A percentile compares a stretch with the other conserved stretches of the same genome.
Evolutionary conservation across 2,888 invertebrate species (phyloP).

Genomic region (Argynnis bischoffii): DNA sequence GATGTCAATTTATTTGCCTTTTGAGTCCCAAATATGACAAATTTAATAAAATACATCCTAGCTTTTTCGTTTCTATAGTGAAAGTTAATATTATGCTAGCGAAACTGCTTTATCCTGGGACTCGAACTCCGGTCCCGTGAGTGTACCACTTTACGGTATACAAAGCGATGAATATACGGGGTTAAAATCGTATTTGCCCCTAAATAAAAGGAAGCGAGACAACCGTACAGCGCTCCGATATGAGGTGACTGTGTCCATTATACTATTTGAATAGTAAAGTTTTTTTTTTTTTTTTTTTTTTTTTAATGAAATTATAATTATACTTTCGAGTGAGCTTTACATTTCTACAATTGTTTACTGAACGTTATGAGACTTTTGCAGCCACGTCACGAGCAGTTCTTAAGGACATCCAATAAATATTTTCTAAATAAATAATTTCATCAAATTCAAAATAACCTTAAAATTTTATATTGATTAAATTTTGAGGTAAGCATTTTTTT

Average conservation of each 20-base stretch:
- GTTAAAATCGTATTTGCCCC: slow-evolving; percentile 66
- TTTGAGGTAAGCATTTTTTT: too few species aligned
- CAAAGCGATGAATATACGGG: slow-evolving; percentile 47
- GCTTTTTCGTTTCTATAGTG: slow-evolving; percentile 17
- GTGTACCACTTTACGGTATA: slow-evolving; percentile 39
- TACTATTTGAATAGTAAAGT: background rate
- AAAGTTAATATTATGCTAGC: slow-evolving; percentile 22
- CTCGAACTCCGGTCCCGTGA: slow-evolving; percentile 37
- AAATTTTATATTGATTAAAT: too few species aligned
- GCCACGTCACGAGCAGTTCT: too few species aligned
- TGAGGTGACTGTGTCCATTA: slow-evolving; percentile 48
- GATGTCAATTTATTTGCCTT: background rate
- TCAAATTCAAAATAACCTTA: too few species aligned
- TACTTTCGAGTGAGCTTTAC: background rate
- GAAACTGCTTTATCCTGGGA: slow-evolving; percentile 30
- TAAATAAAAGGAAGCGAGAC: slow-evolving; percentile 67
- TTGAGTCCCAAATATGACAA: background rate
- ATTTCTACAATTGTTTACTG: too few species aligned
- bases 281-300: background rate
- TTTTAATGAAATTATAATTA: background rate
- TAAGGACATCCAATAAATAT: too few species aligned
- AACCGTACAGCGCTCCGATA: slow-evolving; percentile 54
- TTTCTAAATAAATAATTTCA: too few species aligned
- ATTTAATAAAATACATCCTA: background rate
- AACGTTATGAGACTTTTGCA: too few species aligned